Percentiles rank a stretch among this genome's conserved stretches.
phyloP scores from a whole-genome alignment of 2,888 invertebrate species.

The Dynastes tityus region DNA sequence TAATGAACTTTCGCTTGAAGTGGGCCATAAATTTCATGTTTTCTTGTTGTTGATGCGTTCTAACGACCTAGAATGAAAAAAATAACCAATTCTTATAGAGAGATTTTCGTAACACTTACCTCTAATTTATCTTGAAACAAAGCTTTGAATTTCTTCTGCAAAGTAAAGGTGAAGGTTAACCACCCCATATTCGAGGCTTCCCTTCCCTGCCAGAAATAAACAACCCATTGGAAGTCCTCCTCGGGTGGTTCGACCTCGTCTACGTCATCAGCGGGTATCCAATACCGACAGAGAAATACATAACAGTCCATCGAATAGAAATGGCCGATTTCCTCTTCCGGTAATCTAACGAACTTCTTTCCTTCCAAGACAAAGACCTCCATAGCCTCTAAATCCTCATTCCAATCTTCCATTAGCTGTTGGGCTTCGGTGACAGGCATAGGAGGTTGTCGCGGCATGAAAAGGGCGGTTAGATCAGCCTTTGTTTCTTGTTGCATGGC shows the following conservation, averaged over 20 bases:
- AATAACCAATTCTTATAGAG: neutral
- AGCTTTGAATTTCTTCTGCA: constrained; percentile 92
- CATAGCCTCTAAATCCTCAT: constrained; percentile 98
- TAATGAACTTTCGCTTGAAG: constrained; percentile 95
- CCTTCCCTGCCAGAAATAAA: constrained; percentile 99
- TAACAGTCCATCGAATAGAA: constrained; percentile 98
- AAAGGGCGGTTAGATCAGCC: constrained; percentile 95
- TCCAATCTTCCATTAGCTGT: constrained; percentile 95
- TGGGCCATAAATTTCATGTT: constrained; percentile 98
- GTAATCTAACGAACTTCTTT: constrained; percentile 96
- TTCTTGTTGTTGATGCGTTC: constrained; percentile 99
- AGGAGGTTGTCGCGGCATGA: constrained; percentile 93
- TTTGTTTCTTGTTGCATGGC: constrained; percentile 91
- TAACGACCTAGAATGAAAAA: constrained; percentile 76
- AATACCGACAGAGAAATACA: constrained; percentile 97
- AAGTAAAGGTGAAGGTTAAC: constrained; percentile 98
- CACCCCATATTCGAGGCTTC: constrained; percentile 99
- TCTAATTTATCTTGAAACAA: constrained; percentile 93
- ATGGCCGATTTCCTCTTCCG: constrained; percentile 89
- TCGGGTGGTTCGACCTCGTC: constrained; percentile 72
- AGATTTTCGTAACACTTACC: constrained; percentile 51
- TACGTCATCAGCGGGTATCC: constrained; percentile 79
- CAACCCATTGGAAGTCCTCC: constrained; percentile 90
- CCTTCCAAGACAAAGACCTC: constrained; percentile 98
- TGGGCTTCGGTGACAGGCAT: constrained; percentile 90